phyloP scores from a whole-genome alignment of 2,888 invertebrate species.

The Standfussiana lucernea region DNA sequence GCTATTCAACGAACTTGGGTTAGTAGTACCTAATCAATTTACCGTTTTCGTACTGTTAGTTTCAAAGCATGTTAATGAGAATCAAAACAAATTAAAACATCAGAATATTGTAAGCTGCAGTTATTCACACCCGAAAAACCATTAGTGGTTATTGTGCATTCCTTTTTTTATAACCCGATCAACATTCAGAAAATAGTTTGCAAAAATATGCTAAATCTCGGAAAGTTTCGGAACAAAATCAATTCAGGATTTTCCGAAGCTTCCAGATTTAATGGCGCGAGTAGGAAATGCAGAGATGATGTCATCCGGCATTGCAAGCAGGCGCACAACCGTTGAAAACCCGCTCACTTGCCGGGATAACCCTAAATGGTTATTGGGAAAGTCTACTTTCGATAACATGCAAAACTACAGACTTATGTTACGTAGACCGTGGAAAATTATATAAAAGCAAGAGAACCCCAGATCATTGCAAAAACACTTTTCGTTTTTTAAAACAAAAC shows the following conservation, averaged over 20 bases:
- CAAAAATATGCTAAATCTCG: not conserved
- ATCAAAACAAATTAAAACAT: not conserved
- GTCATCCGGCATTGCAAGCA: conserved; percentile 9
- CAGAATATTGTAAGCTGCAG: not conserved
- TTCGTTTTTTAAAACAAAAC: not conserved
- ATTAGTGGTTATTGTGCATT: not conserved
- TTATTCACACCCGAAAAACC: not conserved
- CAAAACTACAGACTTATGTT: conserved; percentile 16
- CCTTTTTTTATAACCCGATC: not conserved
- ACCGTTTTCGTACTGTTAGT: not conserved
- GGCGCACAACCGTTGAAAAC: conserved; percentile 18
- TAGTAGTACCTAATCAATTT: not conserved
- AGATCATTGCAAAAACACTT: not conserved
- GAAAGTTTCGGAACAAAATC: not conserved
- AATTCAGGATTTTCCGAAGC: conserved; percentile 13
- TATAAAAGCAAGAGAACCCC: not conserved
- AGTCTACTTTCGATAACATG: conserved; percentile 31
- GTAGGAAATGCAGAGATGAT: conserved; percentile 24
- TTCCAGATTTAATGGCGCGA: conserved; percentile 5
- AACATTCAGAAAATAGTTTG: not conserved
- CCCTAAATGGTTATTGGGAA: conserved; percentile 36
- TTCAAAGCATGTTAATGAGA: not conserved
- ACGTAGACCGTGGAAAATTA: not conserved
- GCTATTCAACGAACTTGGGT: not conserved
- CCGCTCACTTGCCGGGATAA: conserved; percentile 21